These are phyloP conservation scores for Leptonema lineaticorne DNA, from an alignment of 1,140 invertebrate genomes.

Conservation along the genomic window DNA sequence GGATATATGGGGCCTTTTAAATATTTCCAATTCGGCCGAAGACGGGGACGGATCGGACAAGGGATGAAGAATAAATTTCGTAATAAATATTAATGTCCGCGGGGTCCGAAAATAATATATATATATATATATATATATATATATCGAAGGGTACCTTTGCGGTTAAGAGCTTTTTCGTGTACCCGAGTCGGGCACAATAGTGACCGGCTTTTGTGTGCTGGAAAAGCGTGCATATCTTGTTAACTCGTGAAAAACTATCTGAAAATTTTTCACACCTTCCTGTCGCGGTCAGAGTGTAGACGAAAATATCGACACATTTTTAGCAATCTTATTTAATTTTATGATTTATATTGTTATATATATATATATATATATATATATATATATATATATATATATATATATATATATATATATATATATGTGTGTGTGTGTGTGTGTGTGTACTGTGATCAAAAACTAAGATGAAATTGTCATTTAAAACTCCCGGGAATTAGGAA, in stretches of 20 bases:
- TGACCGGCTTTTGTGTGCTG: neutral
- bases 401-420: neutral
- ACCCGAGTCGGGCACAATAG: slow-evolving; percentile 1
- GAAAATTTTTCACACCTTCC: neutral
- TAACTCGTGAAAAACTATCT: neutral
- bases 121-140: neutral
- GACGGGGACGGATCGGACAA: too few species aligned
- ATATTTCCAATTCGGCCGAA: too few species aligned
- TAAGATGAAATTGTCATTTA: neutral
- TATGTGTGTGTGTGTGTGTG: neutral
- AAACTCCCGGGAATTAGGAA: too few species aligned
- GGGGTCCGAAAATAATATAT: neutral
- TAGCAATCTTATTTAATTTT: too few species aligned
- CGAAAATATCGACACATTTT: too few species aligned
- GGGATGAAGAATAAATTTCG: too few species aligned
- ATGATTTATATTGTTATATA: neutral
- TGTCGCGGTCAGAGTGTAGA: too few species aligned
- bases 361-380: neutral
- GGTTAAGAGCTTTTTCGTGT: slow-evolving; percentile 27
- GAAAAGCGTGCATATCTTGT: neutral
- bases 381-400: neutral
- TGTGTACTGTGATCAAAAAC: neutral
- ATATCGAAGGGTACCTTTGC: slow-evolving; percentile 9
- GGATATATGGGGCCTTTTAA: too few species aligned
- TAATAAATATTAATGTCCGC: too few species aligned